These are phyloP conservation scores for Noctua pronuba DNA, from an alignment of 2,888 invertebrate species.

Conservation along the genomic window DNA sequence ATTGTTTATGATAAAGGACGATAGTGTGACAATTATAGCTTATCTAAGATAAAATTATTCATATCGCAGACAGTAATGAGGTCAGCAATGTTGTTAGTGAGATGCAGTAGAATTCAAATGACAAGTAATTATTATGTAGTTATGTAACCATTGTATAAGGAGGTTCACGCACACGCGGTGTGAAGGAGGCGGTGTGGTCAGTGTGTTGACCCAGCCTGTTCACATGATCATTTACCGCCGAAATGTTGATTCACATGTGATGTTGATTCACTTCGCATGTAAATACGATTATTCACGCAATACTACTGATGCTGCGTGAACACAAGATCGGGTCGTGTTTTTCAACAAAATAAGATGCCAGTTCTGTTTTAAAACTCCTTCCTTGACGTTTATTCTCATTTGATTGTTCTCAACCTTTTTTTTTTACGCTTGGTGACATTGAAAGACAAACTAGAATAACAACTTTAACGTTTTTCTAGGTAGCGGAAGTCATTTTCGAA, in stretches of 20 bases:
- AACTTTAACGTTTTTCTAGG: conserved; percentile 27
- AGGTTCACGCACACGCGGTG: not conserved
- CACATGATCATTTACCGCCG: conserved; percentile 24
- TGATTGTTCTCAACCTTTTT: conserved; percentile 27
- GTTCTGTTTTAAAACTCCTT: conserved; percentile 17
- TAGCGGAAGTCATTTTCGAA: conserved; percentile 49
- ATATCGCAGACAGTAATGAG: conserved; percentile 52
- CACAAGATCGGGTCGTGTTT: not conserved
- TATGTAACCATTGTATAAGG: conserved; percentile 2
- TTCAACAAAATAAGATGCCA: conserved; percentile 9
- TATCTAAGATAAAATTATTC: conserved; percentile 53
- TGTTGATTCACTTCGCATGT: conserved; percentile 34
- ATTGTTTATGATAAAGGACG: conserved; percentile 31
- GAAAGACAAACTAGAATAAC: conserved; percentile 37
- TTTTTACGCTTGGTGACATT: conserved; percentile 35
- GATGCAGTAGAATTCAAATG: conserved; percentile 20
- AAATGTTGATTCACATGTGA: conserved; percentile 17
- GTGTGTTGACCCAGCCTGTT: conserved; percentile 13
- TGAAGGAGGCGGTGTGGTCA: not conserved
- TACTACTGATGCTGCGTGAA: conserved; percentile 13
- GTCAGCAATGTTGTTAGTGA: conserved; percentile 36
- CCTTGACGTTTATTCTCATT: conserved; percentile 27
- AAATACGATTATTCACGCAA: conserved; percentile 36
- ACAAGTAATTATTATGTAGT: conserved; percentile 3
- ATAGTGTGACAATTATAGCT: conserved; percentile 44